Evolutionary conservation across 1,140 invertebrate genomes (phyloP), one percentile per base, ranked within the genome.

Genomic region (Anastrepha obliqua): DNA sequence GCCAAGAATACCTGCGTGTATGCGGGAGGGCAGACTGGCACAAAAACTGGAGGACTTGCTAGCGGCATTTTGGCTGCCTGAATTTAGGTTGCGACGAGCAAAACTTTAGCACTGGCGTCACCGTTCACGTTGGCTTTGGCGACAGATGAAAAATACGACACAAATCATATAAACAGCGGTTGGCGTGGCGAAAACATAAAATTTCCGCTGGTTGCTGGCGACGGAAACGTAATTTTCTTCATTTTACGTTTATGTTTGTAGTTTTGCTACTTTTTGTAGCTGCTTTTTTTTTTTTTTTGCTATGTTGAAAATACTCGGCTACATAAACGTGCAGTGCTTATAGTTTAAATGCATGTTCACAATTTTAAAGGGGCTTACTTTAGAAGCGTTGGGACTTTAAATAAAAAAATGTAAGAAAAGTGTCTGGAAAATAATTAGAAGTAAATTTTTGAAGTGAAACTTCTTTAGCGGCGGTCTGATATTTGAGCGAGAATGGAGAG

Each of bases 151-250:
- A 81, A 7, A 81, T 6, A 55, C 74, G 39, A 81, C 2, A 58
- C 51, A 55, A 81, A 81, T 55, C 47, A 81, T 74, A 74, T 44
- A 13, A n/a, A 70, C 39, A 74, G 67, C 67, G 67, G 67, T 81
- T 81, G 47, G 44, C n/a, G 47, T 81, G 15, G 74, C 74, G 51
- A 81, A 81, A 81, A 81, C 51, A 58, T 55, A 81, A 81, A 81
- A 81, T 81, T 81, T 81, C 74, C 51, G 44, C 47, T 55, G 47
- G 51, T n/a, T 81, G 44, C 47, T 81, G 74, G 44, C 47, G 44
- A 55, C 47, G 74, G 51, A 81, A 81, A 58, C 51, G 74, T 81
- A 55, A 55, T 81, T 81, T n/a, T 81, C 74, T 81, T 81, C n/a
- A 58, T 58, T 81, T 51, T 51, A 58, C n/a, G 7, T 81, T 81